Evolutionary conservation across 1,140 invertebrate genomes (phyloP), one percentile per base, ranked within the genome.

Genomic region (Camponotus vicinus): DNA sequence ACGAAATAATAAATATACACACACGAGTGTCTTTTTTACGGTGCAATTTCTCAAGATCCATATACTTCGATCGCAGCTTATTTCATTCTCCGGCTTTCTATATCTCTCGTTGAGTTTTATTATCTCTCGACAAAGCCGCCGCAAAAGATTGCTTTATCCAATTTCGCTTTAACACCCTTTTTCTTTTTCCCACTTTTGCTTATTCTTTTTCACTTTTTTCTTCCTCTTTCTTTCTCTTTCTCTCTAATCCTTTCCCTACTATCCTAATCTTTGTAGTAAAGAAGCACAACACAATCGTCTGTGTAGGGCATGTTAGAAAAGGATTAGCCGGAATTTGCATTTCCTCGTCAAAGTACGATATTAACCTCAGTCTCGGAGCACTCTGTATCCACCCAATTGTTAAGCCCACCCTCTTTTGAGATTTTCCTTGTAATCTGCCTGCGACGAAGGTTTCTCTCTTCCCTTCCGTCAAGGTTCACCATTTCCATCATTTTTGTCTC

Each of bases 361-460:
- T 79, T 79, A 34, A 37, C 15, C 32, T 21, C 9, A 37, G 63
- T 52, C 45, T 66, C 21, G 15, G 15, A 52, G 9, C 21, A 57
- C 34, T 75, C 32, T 32, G 21, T 37, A 57, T 21, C 18, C n/a
- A 7, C 32, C 32, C 18, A 18, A 8, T 57, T 42, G 55, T 40
- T 40, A 21, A 75, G 18, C 55, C 52, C 18, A 40, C 18, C 66
- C 37, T 40, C 45, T 75, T 73, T 57, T 37, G n/a, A 59, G 71
- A 75, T 59, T 59, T 59, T 40, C 37, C 55, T 49, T 57, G 66
- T 45, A 57, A 75, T 75, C 67, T 69, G 52, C 11, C 34, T 75
- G 52, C 34, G 8, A 37, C 11, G 34, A 13, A 40, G 34, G 9
- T 18, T 9, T 32, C 11, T 70, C 42, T 49, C 4, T 70, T 13